Conservation (phyloP, 2,888 invertebrate genomes). For the Ectropis crepuscularia region DNA sequence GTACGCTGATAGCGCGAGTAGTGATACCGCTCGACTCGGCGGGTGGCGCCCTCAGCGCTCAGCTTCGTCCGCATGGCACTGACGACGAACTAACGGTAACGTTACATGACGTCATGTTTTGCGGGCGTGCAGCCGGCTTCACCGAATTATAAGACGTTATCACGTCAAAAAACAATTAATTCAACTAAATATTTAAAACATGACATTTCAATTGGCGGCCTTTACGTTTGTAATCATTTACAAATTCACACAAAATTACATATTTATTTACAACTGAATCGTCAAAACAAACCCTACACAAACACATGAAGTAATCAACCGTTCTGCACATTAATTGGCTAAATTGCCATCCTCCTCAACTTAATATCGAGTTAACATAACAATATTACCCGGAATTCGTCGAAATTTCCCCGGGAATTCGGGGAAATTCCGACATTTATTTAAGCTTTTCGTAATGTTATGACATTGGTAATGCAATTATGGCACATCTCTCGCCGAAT, state of each 20-base stretch:
- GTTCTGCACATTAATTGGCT: slow-evolving; percentile 25
- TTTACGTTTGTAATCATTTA: too few relatives aligned
- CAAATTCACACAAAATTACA: neutral
- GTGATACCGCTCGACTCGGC: too few relatives aligned
- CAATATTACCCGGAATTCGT: slow-evolving; percentile 41
- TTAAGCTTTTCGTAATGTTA: slow-evolving; percentile 41
- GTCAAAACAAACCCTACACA: neutral
- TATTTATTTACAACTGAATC: neutral
- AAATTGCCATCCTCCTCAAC: slow-evolving; percentile 33
- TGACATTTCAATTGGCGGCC: too few relatives aligned
- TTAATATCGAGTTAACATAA: slow-evolving; percentile 38
- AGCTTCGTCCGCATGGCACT: too few relatives aligned
- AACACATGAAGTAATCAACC: slow-evolving; percentile 2
- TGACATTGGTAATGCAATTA: slow-evolving; percentile 47
- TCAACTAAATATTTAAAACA: too few relatives aligned
- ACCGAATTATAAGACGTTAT: too few relatives aligned
- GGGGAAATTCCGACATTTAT: slow-evolving; percentile 29
- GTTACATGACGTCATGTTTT: too few relatives aligned
- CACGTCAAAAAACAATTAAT: too few relatives aligned
- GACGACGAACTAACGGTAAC: too few relatives aligned
- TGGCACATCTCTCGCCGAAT: slow-evolving; percentile 29
- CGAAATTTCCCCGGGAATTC: slow-evolving; percentile 46
- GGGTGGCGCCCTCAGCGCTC: too few relatives aligned
- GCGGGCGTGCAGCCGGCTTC: too few relatives aligned
- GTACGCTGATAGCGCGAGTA: too few relatives aligned